These are phyloP conservation scores for Rhinogobius similis DNA, from an alignment of 2,113 vertebrate species.

Conservation along the genomic window DNA sequence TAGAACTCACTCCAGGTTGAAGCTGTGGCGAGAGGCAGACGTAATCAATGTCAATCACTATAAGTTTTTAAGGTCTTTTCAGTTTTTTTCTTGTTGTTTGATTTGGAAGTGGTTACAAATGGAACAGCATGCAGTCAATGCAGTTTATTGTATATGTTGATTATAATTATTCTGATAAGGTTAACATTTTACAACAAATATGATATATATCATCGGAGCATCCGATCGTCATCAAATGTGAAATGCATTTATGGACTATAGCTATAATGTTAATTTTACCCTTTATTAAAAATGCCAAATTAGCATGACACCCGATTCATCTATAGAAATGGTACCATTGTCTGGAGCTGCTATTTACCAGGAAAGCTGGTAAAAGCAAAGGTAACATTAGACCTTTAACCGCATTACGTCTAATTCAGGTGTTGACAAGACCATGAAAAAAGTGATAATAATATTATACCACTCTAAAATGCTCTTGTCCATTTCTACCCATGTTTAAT, in stretches of 20 bases:
- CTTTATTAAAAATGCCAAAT: conserved; percentile 4
- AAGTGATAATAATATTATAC: conserved; percentile 70
- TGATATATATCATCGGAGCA: background rate
- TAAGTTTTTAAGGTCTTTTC: conserved; percentile 29
- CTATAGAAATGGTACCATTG: conserved; percentile 43
- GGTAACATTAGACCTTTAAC: conserved; percentile 76
- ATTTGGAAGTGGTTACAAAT: background rate
- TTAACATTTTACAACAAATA: conserved; percentile 12
- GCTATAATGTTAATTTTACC: conserved; percentile 2
- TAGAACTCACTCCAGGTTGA: conserved; percentile 40
- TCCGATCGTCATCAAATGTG: background rate
- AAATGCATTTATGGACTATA: conserved; percentile 1
- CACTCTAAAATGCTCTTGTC: conserved; percentile 73
- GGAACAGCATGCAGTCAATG: background rate
- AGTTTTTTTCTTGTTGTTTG: conserved; percentile 19
- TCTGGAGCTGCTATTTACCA: background rate
- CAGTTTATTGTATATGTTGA: background rate
- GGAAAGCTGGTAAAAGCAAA: conserved; percentile 51
- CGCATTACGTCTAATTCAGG: conserved; percentile 76
- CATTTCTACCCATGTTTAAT: conserved; percentile 80
- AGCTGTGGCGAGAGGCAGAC: conserved; percentile 43
- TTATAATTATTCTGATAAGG: conserved; percentile 1
- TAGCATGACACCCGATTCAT: conserved; percentile 38
- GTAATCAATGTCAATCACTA: conserved; percentile 66
- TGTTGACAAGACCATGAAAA: conserved; percentile 68